These are phyloP conservation scores for Bombus affinis DNA, from an alignment of 1,140 invertebrate species.

Conservation along the genomic window DNA sequence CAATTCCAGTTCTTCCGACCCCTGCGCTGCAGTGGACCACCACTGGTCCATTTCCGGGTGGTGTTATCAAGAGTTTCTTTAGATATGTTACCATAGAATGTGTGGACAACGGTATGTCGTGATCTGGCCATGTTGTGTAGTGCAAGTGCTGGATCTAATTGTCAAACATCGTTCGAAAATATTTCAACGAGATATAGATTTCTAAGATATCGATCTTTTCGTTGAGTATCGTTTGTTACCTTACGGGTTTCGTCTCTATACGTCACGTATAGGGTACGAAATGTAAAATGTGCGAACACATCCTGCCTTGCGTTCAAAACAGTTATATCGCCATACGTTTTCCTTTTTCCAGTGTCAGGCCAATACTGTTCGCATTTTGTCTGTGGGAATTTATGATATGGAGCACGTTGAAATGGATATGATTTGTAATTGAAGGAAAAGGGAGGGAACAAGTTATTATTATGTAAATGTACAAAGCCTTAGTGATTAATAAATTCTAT, in stretches of 20 bases:
- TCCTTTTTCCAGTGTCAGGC: constrained; percentile 94
- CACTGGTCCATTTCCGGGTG: constrained; percentile 93
- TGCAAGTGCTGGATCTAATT: constrained; percentile 96
- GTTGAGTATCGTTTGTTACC: constrained; percentile 73
- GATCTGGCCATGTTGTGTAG: constrained; percentile 99
- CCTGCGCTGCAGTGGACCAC: constrained; percentile 91
- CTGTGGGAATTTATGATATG: constrained; percentile 82
- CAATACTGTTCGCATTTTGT: constrained; percentile 98
- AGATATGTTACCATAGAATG: constrained; percentile 88
- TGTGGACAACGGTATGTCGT: constrained; percentile 90
- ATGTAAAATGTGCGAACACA: constrained; percentile 97
- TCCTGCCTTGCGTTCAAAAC: constrained; percentile 94
- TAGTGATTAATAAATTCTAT: too few relatives aligned
- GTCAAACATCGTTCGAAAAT: neutral
- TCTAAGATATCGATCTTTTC: neutral
- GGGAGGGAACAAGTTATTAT: too few relatives aligned
- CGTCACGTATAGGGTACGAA: constrained; percentile 94
- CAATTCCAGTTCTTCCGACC: constrained; percentile 88
- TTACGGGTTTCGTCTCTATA: constrained; percentile 85
- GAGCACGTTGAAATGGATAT: too few relatives aligned
- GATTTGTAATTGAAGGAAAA: too few relatives aligned
- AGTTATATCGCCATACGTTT: constrained; percentile 93
- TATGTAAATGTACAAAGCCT: too few relatives aligned
- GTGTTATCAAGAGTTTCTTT: constrained; percentile 85
- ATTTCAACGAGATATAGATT: neutral